Evolutionary conservation across 2,113 vertebrate genomes (phyloP).

Genomic region (Muntiacus muntjak): DNA sequence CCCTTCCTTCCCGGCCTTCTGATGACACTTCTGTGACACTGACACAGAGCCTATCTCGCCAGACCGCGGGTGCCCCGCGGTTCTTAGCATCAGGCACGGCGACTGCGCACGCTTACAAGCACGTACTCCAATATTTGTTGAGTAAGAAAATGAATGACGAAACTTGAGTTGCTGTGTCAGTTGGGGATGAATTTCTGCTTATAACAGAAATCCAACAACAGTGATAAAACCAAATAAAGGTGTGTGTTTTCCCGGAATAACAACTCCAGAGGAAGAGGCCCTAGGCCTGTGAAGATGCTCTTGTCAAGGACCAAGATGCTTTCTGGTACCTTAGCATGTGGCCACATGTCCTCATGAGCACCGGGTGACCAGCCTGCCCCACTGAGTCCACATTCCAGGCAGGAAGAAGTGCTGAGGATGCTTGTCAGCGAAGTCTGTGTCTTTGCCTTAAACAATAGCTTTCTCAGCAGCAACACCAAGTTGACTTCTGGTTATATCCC

Average conservation of each 20-base stretch:
- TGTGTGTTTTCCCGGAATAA: neutral
- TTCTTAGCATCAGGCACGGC: neutral
- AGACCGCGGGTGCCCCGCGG: neutral
- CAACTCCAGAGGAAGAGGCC: neutral
- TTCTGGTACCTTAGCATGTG: neutral
- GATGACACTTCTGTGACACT: no score
- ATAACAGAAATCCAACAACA: neutral
- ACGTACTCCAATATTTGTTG: neutral
- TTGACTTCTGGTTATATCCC: neutral
- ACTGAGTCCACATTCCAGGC: neutral
- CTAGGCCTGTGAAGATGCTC: neutral
- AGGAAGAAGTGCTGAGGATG: neutral
- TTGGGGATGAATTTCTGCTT: neutral
- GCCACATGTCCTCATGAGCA: neutral
- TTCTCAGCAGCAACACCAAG: neutral
- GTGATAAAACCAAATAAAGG: neutral
- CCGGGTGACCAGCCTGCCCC: fast-evolving
- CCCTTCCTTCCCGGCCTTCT: neutral
- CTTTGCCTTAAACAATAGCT: neutral
- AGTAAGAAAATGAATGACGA: neutral
- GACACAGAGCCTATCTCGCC: neutral
- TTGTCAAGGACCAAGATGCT: neutral
- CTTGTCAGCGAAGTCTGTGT: no score
- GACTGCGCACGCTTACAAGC: neutral
- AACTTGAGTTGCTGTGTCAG: neutral